These are phyloP conservation scores for Pollachius pollachius DNA, from an alignment of 2,113 vertebrate species.

Conservation along the genomic window DNA sequence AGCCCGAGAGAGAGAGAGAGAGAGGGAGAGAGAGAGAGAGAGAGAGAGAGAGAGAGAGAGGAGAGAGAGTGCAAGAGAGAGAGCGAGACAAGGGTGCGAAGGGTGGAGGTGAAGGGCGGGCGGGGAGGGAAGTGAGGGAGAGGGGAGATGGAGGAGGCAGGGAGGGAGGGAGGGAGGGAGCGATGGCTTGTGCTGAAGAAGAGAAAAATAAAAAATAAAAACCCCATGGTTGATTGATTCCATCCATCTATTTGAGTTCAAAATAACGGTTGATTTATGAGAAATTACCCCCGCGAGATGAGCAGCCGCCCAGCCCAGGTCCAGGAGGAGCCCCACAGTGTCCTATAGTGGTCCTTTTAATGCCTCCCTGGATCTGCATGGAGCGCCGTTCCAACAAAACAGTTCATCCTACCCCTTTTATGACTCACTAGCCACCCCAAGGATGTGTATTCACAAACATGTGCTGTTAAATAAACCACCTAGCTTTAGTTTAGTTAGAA, in stretches of 20 bases:
- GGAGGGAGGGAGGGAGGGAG: background rate
- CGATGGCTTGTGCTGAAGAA: conserved; percentile 55
- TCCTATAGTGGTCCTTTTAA: background rate
- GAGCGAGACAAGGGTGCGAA: conserved; percentile 30
- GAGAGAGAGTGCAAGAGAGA: conserved; percentile 19
- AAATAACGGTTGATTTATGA: conserved; percentile 58
- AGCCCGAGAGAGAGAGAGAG: background rate
- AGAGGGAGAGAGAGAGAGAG: background rate
- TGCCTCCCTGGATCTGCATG: background rate
- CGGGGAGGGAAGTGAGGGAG: background rate
- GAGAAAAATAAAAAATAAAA: conserved; percentile 56
- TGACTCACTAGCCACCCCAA: no score
- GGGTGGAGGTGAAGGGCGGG: conserved; percentile 53
- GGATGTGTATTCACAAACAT: no score
- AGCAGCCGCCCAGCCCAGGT: conserved; percentile 29
- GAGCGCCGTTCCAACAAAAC: background rate
- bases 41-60: background rate
- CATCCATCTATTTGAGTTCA: conserved; percentile 62
- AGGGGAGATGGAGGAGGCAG: background rate
- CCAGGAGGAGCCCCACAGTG: background rate
- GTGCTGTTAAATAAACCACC: no score
- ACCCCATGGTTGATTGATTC: conserved; percentile 62
- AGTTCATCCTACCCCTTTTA: no score
- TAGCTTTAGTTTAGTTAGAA: no score
- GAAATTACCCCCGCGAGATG: background rate